phyloP scores from a whole-genome alignment of 2,113 vertebrate species.

The Macrotus californicus region DNA sequence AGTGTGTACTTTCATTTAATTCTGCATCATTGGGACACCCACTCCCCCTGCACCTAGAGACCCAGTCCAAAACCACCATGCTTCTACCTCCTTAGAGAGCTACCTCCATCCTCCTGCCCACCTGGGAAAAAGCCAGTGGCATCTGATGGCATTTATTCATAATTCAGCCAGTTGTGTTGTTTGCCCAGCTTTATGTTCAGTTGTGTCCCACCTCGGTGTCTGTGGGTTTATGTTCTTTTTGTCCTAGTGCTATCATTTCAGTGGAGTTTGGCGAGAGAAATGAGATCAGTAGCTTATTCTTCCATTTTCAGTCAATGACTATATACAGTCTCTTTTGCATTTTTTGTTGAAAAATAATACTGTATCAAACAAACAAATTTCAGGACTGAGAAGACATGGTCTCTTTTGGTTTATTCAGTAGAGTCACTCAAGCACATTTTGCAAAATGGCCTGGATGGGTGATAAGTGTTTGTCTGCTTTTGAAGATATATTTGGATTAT shows the following conservation, averaged over 20 bases:
- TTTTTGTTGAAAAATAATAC: neutral
- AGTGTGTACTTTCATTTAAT: neutral
- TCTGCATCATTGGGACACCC: neutral
- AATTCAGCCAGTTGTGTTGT: neutral
- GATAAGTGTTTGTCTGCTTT: neutral
- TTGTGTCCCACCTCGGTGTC: neutral
- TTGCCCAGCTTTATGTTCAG: neutral
- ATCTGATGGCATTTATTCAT: neutral
- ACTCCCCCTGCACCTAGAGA: neutral
- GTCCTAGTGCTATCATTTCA: neutral
- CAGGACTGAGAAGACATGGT: neutral
- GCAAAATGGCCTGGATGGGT: neutral
- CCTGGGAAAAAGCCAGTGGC: neutral
- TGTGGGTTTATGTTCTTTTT: neutral
- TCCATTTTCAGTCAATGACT: neutral
- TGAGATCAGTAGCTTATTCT: neutral
- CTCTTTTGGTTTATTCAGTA: neutral
- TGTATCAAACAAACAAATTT: neutral
- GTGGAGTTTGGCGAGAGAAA: neutral
- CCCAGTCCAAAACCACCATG: neutral
- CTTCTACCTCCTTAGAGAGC: neutral
- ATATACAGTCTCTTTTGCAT: neutral
- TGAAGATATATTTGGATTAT: neutral
- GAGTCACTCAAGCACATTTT: neutral
- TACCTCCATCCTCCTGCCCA: fast-evolving